Percentiles rank a stretch among this genome's conserved stretches.
These are phyloP conservation scores for Rhagoletis zephyria DNA, from an alignment of 1,140 invertebrate species.

Conservation along the genomic window DNA sequence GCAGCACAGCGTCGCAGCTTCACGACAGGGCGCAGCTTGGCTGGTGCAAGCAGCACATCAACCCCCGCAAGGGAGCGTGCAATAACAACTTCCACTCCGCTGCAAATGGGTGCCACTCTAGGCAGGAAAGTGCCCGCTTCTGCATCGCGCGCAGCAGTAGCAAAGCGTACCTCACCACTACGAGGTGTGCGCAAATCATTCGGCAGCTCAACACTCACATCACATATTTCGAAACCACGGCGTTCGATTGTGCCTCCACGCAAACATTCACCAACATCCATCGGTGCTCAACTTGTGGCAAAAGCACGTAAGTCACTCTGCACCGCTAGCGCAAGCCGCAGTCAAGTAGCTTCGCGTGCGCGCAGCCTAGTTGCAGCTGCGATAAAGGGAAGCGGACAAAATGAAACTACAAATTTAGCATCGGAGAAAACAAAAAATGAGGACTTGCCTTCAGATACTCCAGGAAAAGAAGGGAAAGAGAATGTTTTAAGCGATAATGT, in stretches of 20 bases:
- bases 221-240: slow-evolving; percentile 53
- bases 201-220: slow-evolving; percentile 28
- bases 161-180: slow-evolving; percentile 42
- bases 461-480: slow-evolving; percentile 1
- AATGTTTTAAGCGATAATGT: slow-evolving; percentile 1
- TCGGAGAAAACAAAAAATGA: not conserved
- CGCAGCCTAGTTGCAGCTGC: not conserved
- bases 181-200: slow-evolving; percentile 54
- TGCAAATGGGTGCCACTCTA: not conserved
- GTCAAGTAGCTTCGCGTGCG: not conserved
- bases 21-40: not conserved
- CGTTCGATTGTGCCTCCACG: slow-evolving; percentile 44
- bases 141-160: not conserved
- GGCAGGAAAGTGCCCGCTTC: not conserved
- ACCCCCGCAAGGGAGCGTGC: not conserved
- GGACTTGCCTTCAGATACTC: not conserved
- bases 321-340: slow-evolving; percentile 22
- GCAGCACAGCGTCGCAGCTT: slow-evolving; percentile 15
- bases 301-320: slow-evolving; percentile 65
- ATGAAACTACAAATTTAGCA: slow-evolving; percentile 54
- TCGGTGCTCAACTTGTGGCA: slow-evolving; percentile 58
- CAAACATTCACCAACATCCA: slow-evolving; percentile 27
- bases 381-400: not conserved
- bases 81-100: not conserved
- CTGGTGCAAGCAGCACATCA: not conserved